These are phyloP conservation scores for Trichechus manatus DNA, from an alignment of 2,113 vertebrate species.

Conservation along the genomic window DNA sequence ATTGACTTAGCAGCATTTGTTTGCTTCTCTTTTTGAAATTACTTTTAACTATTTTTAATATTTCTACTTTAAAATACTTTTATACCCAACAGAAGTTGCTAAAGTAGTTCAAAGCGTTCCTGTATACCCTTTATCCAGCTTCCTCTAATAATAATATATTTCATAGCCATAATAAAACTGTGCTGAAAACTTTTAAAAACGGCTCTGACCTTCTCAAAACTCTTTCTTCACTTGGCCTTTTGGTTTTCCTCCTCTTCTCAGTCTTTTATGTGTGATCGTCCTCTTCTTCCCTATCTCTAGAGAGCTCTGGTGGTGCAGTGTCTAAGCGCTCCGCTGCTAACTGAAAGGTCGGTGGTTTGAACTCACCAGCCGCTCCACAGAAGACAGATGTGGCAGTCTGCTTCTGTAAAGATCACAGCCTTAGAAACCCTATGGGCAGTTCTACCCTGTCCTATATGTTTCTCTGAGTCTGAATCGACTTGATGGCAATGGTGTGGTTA, in stretches of 20 bases:
- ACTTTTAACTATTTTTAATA: conserved; percentile 18
- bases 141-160: conserved; percentile 7
- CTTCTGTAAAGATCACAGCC: not conserved
- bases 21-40: conserved; percentile 22
- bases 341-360: not conserved
- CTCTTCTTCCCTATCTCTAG: not conserved
- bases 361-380: not conserved
- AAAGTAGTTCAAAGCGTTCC: not conserved
- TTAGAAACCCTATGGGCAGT: not conserved
- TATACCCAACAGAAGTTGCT: not conserved
- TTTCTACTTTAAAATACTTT: conserved; percentile 46
- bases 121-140: not conserved
- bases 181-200: not conserved
- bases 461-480: not conserved
- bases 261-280: not conserved
- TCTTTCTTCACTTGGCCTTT: not conserved
- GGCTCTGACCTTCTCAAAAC: not conserved
- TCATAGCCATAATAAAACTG: not conserved
- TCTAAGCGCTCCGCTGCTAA: not conserved
- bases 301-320: not conserved
- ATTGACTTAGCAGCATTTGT: not conserved
- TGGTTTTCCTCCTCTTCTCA: not conserved
- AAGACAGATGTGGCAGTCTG: not conserved
- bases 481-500: not conserved
- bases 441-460: not conserved